Base-by-base conservation (phyloP, 1,140 invertebrate species). In the Drosophila serrata region DNA sequence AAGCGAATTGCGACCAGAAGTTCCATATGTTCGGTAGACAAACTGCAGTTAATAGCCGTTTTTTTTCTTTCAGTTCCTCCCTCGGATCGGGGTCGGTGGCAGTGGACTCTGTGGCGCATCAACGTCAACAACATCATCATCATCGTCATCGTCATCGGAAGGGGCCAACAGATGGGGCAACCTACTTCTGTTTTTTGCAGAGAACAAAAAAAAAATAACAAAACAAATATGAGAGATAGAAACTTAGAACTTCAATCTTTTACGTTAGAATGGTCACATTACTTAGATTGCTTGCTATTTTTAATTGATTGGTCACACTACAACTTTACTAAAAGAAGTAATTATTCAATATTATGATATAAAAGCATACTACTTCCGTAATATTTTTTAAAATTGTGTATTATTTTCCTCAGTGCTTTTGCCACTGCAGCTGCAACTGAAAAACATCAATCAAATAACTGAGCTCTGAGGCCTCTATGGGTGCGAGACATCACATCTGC, bases 111-210 rank as follows among this genome's bases (percentile, higher is more conserved):
- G 82, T 51, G 79, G 75, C 84, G 63, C 82, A 87, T 87, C 82
- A 88, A 88, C 82, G 80, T 90, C 84, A 84, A 81, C 61, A 73
- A 55, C 84, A 80, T 77, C 84, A 82, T 70, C 68, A 78, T 82
- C 68, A 65, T 74, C 75, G 69, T 74, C 75, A 33, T 33, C 75
- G 70, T 61, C 62, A 67, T 73, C 33, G 43, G 29, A 53, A 57
- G 61, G 58, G 77, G 79, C 57, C 27, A 27, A 48, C 56, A 53
- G 27, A n/a, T 33, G 67, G 43, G 51, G 59, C 74, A 86, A 78
- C 82, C 82, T 87, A 86, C 69, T 86, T 82, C 64, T 78, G 82
- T 75, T 45, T 49, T 48, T 55, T 42, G 29, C 29, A 67, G 45
- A 51, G 65, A 37, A n/a, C 27, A 43, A 40, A 19, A 13, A 43